Evolutionary conservation across 1,140 invertebrate species (phyloP), one percentile per base, ranked within the genome.

Genomic region (Aphidius ervi): DNA sequence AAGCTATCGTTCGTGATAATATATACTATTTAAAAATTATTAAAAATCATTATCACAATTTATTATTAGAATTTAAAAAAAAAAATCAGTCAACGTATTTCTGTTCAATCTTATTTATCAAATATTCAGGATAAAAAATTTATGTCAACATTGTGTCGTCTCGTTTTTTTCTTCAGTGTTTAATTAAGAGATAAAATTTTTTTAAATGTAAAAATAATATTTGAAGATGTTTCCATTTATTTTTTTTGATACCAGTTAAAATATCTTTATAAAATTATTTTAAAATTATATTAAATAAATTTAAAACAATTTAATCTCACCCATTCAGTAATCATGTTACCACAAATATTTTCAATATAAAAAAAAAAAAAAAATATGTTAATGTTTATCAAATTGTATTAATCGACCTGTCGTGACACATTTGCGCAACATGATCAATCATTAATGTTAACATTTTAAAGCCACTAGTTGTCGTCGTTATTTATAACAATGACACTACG

Each of bases 291-390:
- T 53, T 5, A 9, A 10, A 3, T 41, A 23, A 58, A 40, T 48
- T 5, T 46, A 53, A 52, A 53, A 52, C 46, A 43, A 46, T 6
- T 46, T 50, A 60, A 47, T 58, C 70, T 69, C 70, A 74, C 71
- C 73, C 73, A 74, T 72, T 74, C 71, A 52, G 70, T 70, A 65
- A 74, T 73, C 73, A 74, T 74, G 65, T 54, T 52, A 59, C 43
- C 48, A 20, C 9, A 46, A 40, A 40, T 42, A 58, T 7, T 53
- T 50, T 58, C 37, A 58, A 16, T 57, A 41, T 48, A 49, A 47
- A 23, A 43, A 37, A 37, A 20, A 62, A 62, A 46, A 62, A 56
- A 56, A 40, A 37, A 54, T n/a, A 54, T n/a, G 37, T 46, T 46
- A 40, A 16, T 20, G 23, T 46, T 56, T 56, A 58, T 58, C 47